Evolutionary conservation across 2,888 invertebrate species (phyloP).

Genomic region (Cosmia pyralina): DNA sequence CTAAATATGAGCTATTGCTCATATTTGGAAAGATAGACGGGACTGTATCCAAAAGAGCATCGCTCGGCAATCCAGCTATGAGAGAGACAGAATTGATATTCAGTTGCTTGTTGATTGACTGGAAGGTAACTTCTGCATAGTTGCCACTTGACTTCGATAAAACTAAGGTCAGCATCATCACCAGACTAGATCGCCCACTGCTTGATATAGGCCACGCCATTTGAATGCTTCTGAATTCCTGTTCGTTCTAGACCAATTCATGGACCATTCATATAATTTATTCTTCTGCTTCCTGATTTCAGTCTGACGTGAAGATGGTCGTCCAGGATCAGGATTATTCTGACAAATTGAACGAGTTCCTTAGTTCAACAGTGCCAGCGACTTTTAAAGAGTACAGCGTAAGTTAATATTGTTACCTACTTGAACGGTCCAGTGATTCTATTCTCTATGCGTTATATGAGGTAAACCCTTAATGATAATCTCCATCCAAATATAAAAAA

Average conservation of each 20-base stretch:
- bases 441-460: too few relatives aligned
- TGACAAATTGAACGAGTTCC: constrained; percentile 49
- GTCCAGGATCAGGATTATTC: constrained; percentile 52
- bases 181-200: neutral
- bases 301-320: constrained; percentile 58
- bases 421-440: neutral
- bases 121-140: neutral
- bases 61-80: neutral
- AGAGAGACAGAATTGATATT: neutral
- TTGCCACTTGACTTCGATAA: neutral
- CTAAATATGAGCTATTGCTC: neutral
- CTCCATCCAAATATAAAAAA: neutral
- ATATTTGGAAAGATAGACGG: too few relatives aligned
- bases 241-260: neutral
- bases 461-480: neutral
- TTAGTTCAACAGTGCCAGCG: constrained; percentile 29
- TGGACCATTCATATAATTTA: neutral
- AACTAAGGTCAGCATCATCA: neutral
- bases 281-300: constrained; percentile 26
- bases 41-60: neutral
- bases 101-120: neutral
- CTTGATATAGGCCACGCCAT: neutral
- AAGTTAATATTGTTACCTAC: constrained; percentile 7
- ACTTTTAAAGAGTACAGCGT: constrained; percentile 42
- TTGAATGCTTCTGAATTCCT: neutral